These are phyloP conservation scores for Meloidogyne hapla DNA, from an alignment of 1,140 invertebrate genomes.

Conservation along the genomic window DNA sequence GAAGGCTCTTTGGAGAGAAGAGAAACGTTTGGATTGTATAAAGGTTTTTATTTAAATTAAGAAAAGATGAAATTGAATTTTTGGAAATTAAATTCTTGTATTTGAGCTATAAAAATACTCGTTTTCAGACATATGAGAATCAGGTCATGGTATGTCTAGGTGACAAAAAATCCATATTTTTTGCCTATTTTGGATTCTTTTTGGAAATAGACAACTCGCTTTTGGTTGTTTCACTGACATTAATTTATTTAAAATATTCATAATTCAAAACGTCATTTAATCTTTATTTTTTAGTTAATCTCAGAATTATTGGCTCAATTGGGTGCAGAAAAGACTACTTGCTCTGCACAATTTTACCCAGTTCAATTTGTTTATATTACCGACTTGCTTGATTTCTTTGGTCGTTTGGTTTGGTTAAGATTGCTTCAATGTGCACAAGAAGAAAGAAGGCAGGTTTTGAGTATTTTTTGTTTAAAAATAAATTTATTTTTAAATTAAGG, in stretches of 20 bases:
- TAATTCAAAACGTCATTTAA: background rate
- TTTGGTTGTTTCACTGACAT: too few relatives aligned
- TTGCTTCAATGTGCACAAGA: conserved; percentile 75
- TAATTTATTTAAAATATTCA: too few relatives aligned
- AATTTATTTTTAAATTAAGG: conserved; percentile 7
- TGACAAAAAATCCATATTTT: too few relatives aligned
- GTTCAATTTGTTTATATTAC: conserved; percentile 94
- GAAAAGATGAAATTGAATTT: too few relatives aligned
- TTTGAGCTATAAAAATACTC: too few relatives aligned
- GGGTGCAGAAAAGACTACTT: conserved; percentile 80
- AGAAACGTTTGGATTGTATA: conserved; percentile 46
- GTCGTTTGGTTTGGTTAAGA: conserved; percentile 83
- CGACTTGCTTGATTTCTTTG: conserved; percentile 92
- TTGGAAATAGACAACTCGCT: too few relatives aligned
- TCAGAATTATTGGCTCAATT: conserved; percentile 31
- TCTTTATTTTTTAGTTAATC: conserved; percentile 38
- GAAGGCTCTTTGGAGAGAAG: conserved; percentile 33
- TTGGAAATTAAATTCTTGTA: too few relatives aligned
- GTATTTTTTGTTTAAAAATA: background rate
- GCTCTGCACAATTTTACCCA: conserved; percentile 89
- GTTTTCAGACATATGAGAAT: too few relatives aligned
- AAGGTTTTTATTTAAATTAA: conserved; percentile 26
- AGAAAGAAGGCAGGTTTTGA: background rate
- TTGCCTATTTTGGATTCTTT: background rate
- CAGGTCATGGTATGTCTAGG: too few relatives aligned